Base-by-base conservation (phyloP, 1,140 invertebrate species). In the Heliconius hewitsoni region DNA sequence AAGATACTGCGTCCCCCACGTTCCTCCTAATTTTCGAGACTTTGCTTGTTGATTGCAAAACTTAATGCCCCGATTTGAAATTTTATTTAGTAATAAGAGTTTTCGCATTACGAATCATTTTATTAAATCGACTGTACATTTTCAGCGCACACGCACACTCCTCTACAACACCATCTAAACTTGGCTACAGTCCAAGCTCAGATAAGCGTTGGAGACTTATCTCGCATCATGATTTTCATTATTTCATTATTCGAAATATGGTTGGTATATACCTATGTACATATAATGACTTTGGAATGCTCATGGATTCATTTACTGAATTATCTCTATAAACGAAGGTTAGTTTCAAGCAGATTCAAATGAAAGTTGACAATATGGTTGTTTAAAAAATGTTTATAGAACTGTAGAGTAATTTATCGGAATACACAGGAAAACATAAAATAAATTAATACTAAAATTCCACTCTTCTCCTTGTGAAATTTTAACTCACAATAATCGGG, bases 171-270 rank as follows among this genome's bases (percentile, higher is more conserved):
- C 77, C 81, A 83, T 84, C 81, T 81, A 74, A 84, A 74, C 79
- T 82, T 88, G 86, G 86, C 83, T 3, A 16, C 30, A 11, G 37
- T 85, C 86, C 86, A 88, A 85, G 73, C 81, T 81, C 70, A 73
- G 77, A 82, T 80, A 83, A 84, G 79, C 77, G 70, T 79, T 73
- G 82, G 78, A 81, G 73, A 85, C 80, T 74, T 77, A 78, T 82
- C 71, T 70, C 82, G 60, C 71, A 42, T 74, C 80, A 81, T 79
- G 78, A 83, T 82, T 80, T 74, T 76, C 73, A 82, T 78, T 83
- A 77, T 80, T 77, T 66, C 42, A 78, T 71, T 71, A 34, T 71
- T 34, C 27, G 27, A 71, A 37, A 71, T 8, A 71, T 37, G 70
- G 70, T 71, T 30, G 30, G 30, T 34, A 34, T 3, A 71, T 57